These are phyloP conservation scores for Hystrix brachyura DNA, from an alignment of 2,113 vertebrate genomes.

Conservation along the genomic window DNA sequence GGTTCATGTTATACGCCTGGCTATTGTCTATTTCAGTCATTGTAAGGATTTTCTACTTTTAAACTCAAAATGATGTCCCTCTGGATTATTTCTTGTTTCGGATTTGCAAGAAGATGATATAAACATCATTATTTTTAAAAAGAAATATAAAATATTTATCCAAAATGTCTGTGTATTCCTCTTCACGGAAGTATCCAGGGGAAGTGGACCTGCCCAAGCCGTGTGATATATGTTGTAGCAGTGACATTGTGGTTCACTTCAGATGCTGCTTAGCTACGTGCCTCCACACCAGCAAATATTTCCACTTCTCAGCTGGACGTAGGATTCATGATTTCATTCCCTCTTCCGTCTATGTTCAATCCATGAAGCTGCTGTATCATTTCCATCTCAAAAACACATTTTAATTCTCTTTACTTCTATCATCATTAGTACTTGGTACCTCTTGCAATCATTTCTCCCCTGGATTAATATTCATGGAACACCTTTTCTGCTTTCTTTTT, in stretches of 20 bases:
- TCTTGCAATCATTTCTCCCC: neutral
- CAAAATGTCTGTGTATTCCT: neutral
- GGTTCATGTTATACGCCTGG: neutral
- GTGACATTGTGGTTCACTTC: neutral
- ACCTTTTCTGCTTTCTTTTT: neutral
- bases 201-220: accelerated
- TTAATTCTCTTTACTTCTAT: neutral
- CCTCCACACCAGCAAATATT: neutral
- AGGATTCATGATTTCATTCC: neutral
- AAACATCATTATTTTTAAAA: neutral
- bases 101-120: constrained; percentile 29
- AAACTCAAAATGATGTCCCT: neutral
- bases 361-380: neutral
- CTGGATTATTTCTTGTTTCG: neutral
- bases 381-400: neutral
- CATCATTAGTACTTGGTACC: neutral
- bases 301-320: neutral
- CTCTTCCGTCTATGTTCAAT: neutral
- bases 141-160: neutral
- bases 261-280: too few species aligned
- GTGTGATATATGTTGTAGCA: neutral
- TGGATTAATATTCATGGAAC: constrained; percentile 11
- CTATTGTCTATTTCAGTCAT: neutral
- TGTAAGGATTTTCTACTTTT: neutral
- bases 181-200: neutral